Evolutionary conservation across 1,140 invertebrate genomes (phyloP), one percentile per base, ranked within the genome.

Genomic region (Nymphalis io): DNA sequence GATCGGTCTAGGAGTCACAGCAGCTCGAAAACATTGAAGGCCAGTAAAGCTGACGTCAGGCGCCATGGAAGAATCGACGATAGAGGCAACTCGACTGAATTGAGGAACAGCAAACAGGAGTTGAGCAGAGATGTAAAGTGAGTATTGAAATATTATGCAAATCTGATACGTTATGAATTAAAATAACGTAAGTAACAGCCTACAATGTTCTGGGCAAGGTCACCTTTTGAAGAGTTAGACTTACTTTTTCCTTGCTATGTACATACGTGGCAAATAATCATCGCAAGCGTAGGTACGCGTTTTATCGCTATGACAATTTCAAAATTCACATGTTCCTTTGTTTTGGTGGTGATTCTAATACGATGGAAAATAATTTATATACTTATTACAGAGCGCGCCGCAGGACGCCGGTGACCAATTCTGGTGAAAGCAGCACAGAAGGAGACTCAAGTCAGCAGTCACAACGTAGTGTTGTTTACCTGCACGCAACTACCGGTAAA

Each of bases 391-490:
- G 85, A 62, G 70, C 81, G 27, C 79, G 89, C n/a, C 87, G 89
- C n/a, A 70, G 87, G 3, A 87, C 83, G 0, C 87, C 86, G 0
- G 76, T 81, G 0, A 82, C 76, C 0, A 87, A 87, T 65, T 91
- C 90, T 0, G 88, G 83, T 3, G 91, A 91, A 60, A 96, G 95
- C 85, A 96, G 95, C 59, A 96, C 95, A 3, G 95, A 96, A 81
- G 95, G 95, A 10, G 95, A 96, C 75, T 96, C 95, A 72, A 96
- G 95, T 76, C 94, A 96, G 79, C 94, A 95, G 74, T 96, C 95
- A 20, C 95, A 96, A 79, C 93, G 95, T 78, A 96, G 95, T 74
- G 94, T 96, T 2, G 95, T 96, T 10, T 96, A 96, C 83, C 89
- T 96, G 42, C 96, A 96, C 80, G 95, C 95, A 48, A 95, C 95